Base-by-base conservation (phyloP, 1,140 invertebrate genomes). In the Apis laboriosa region DNA sequence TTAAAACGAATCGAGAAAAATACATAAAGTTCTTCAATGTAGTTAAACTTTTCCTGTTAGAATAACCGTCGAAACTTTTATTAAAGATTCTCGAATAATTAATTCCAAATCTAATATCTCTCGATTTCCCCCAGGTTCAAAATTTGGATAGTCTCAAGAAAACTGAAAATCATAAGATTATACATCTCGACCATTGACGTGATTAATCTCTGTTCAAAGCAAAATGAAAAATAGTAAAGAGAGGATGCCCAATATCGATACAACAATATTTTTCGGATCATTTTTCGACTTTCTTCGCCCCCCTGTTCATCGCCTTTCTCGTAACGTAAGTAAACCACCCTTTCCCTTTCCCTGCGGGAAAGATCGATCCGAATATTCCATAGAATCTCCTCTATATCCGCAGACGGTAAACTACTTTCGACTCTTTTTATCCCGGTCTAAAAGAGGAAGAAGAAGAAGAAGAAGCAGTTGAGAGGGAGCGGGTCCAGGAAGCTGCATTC, bases 301-400 rank as follows among this genome's bases (percentile, higher is more conserved):
- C 43, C 28, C n/a, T 34, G 21, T 24, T 21, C 51, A 60, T 49
- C 66, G 34, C 8, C 34, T 19, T 43, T 55, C 55, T 34, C n/a
- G 9, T 24, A 28, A 9, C 17, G 24, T 1, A 55, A 71, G n/a
- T 19, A n/a, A 51, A 13, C 8, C 28, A 43, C 0, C 49, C n/a
- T 56, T 24, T 61, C 34, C 34, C 24, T 24, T 66, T 24, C 43
- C 61, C 58, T 28, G 53, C 19, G 60, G n/a, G 64, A 70, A 49
- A 77, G 80, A 80, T 84, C 82, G 85, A 84, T 84, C 72, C 56
- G 72, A 73, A 84, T 87, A 87, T 87, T 84, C 86, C 77, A 64
- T 80, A 72, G 78, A 80, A 80, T 87, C 72, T 87, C 72, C 60
- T 61, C 64, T 71, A 76, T 80, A 67, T 73, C 71, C 76, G 85